Evolutionary conservation across 2,797 vertebrate genomes (phyloP).

Genomic region (Neomorphus geoffroyi): DNA sequence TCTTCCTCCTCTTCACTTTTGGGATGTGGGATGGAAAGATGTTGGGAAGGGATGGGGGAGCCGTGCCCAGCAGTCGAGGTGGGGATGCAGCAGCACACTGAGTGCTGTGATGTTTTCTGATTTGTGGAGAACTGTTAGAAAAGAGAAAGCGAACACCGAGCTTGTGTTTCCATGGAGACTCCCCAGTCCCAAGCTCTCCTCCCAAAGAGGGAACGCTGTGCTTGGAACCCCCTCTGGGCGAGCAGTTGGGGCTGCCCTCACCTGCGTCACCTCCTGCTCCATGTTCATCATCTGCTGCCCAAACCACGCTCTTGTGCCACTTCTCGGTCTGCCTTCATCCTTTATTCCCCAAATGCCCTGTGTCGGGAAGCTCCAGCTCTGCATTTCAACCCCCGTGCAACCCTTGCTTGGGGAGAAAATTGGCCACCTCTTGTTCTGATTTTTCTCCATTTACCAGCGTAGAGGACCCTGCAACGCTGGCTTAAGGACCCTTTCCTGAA

Average conservation of each 20-base stretch:
- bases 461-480: neutral
- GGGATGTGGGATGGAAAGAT: neutral
- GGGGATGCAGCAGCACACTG: fast-evolving
- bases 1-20: neutral
- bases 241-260: too few species aligned
- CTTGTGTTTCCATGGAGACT: neutral
- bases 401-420: neutral
- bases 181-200: neutral
- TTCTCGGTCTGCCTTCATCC: neutral
- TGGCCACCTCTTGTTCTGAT: fast-evolving
- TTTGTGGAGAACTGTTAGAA: fast-evolving
- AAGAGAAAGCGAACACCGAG: fast-evolving
- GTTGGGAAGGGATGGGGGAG: too few species aligned
- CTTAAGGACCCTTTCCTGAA: neutral
- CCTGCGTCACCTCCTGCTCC: fast-evolving
- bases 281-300: fast-evolving
- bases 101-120: fast-evolving
- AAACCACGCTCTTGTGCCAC: fast-evolving
- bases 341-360: fast-evolving
- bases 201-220: fast-evolving
- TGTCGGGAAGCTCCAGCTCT: neutral
- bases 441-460: fast-evolving
- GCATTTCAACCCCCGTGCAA: fast-evolving
- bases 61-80: fast-evolving
- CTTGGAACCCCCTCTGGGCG: fast-evolving